Percentiles rank a stretch among this genome's conserved stretches.
These are phyloP conservation scores for Chesias legatella DNA, from an alignment of 2,888 invertebrate genomes.

Conservation along the genomic window DNA sequence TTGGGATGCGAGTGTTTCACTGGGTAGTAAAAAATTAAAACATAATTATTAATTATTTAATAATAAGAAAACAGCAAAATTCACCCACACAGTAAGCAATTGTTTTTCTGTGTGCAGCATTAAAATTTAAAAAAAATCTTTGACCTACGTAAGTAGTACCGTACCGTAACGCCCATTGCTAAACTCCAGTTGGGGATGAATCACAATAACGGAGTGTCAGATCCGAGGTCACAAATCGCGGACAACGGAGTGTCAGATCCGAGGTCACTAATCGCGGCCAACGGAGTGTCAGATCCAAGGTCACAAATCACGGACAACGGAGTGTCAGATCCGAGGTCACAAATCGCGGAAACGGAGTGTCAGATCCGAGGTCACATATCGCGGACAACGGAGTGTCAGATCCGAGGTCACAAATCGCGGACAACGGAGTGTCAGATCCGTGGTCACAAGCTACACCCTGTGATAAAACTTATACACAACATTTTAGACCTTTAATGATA, in stretches of 20 bases:
- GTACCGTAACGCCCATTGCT: conserved; percentile 5
- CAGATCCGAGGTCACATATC: conserved; percentile 11
- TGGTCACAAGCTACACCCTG: conserved; percentile 68
- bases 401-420: conserved; percentile 7
- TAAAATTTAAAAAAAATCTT: neutral
- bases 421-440: too few relatives aligned
- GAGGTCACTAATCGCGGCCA: too few relatives aligned
- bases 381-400: conserved; percentile 3
- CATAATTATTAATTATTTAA: neutral
- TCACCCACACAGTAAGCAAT: conserved; percentile 29
- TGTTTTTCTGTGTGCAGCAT: too few relatives aligned
- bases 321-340: conserved; percentile 22
- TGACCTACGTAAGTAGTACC: conserved; percentile 1
- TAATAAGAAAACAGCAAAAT: conserved; percentile 59
- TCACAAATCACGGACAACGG: conserved; percentile 25
- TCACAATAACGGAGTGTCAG: conserved; percentile 6
- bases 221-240: conserved; percentile 7
- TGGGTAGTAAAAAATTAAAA: neutral
- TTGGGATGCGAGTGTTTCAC: neutral
- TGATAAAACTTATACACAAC: conserved; percentile 70
- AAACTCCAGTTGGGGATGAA: conserved; percentile 9
- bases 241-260: conserved; percentile 1
- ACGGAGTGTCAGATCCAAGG: too few relatives aligned
- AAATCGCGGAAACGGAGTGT: too few relatives aligned
- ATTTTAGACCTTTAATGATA: conserved; percentile 62